Percentiles rank a stretch among this genome's conserved stretches.
Conservation (phyloP, 2,888 invertebrate species). For the Agrypnus murinus region DNA sequence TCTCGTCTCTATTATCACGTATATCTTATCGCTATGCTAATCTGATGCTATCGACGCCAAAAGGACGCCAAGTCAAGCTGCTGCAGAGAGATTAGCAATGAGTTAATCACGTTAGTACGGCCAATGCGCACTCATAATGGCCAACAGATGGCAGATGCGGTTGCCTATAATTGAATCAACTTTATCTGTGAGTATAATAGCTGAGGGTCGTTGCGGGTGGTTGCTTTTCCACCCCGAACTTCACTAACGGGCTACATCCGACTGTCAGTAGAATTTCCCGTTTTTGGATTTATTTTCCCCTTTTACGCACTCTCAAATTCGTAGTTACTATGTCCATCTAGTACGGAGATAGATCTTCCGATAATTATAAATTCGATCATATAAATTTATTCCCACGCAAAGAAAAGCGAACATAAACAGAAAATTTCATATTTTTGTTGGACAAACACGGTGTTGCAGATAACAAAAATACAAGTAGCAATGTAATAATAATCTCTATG, state of each 20-base stretch:
- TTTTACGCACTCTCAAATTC: constrained; percentile 39
- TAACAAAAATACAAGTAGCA: constrained; percentile 54
- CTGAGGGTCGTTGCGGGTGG: constrained; percentile 69
- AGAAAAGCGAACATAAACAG: no score
- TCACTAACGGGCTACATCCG: constrained; percentile 61
- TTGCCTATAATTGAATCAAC: constrained; percentile 72
- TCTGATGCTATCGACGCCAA: constrained; percentile 54
- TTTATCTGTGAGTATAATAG: constrained; percentile 71
- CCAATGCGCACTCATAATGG: constrained; percentile 70
- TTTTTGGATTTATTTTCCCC: constrained; percentile 51
- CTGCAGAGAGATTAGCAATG: constrained; percentile 68
- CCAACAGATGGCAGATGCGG: constrained; percentile 72
- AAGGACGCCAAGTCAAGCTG: constrained; percentile 59
- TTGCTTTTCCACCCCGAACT: constrained; percentile 59
- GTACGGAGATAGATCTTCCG: no score
- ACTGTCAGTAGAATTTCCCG: constrained; percentile 58
- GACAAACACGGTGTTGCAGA: constrained; percentile 47
- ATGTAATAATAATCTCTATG: constrained; percentile 52
- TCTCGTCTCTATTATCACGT: constrained; percentile 54
- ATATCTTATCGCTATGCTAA: constrained; percentile 52
- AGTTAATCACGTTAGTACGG: constrained; percentile 70
- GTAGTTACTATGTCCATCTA: constrained; percentile 19
- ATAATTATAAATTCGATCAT: no score
- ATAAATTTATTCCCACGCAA: no score
- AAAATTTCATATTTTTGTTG: constrained; percentile 24